Base-by-base conservation (phyloP, 2,113 vertebrate species). In the Macrotis lagotis region DNA sequence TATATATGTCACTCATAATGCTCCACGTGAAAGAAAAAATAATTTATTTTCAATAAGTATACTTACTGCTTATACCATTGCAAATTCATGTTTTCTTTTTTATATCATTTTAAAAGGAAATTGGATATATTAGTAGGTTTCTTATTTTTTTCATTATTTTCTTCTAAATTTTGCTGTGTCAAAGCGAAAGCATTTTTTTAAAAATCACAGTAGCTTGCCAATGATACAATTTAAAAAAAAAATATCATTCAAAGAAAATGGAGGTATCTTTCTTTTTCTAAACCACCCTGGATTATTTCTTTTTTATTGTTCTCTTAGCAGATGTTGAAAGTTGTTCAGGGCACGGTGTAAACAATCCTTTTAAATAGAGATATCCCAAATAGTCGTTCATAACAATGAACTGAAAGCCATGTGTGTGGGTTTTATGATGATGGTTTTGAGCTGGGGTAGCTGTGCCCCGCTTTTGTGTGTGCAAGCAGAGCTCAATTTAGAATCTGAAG, bases 271-370 rank as follows among this genome's bases (percentile, higher is more conserved):
- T 97, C 97, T 98, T 98, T 93, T 95, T 98, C 92, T 47, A 96
- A 98, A 97, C 96, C 96, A 96, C 97, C 97, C 97, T 95, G 93
- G 26, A 97, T 98, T 98, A 98, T 98, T 98, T 98, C 96, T 97
- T 97, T 98, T 98, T 98, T 98, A 98, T 97, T 97, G 97, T 97
- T 97, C 97, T 97, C 97, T 95, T 96, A 98, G 97, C 98, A 98
- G 98, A 98, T 98, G 98, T 98, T 97, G 97, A 95, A 74, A 97
- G 98, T 95, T 94, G 98, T 97, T 98, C 74, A 0, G 97, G 97
- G 96, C 93, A 90, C 95, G 96, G 93, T 90, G 97, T 92, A 96
- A 98, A 97, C 96, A 95, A 96, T 25, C 97, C 97, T 96, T 97
- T 97, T 97, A 92, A 97, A 97, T 93, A 91, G 96, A 94, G 96